Evolutionary conservation across 2,113 vertebrate species (phyloP), one percentile per base, ranked within the genome.

Genomic region (Puffinus mauretanicus): DNA sequence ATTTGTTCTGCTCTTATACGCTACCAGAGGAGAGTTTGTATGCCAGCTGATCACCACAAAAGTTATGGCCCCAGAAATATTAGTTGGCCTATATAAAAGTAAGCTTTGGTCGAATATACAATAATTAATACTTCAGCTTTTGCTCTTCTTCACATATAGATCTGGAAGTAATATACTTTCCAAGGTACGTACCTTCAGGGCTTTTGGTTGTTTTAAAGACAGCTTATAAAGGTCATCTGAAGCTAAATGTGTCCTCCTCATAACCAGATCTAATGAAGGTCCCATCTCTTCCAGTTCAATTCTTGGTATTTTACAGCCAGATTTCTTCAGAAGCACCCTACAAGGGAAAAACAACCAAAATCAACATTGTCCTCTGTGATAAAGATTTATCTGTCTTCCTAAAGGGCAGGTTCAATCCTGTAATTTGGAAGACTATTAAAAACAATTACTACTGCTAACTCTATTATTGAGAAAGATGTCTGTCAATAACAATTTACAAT

Each of bases 211-310:
- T 93, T 97, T 99, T 96, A 99, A 97, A 71, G 99, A 98, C 4
- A 98, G 96, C 78, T 99, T 99, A 97, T 98, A 99, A 91, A 99
- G 98, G 97, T 99, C 99, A 47, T 99, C 99, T 58, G 99, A 99
- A 25, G 99, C 99, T 87, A 99, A 95, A 83, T 99, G 99, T 8
- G 98, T 99, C 90, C 99, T 98, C 88, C 99, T 98, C 69, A 99
- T 73, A 47, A 98, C 97, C 42, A 99, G 98, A 93, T 99, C 99
- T 88, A 99, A 96, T 0, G 99, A 99, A 1, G 99, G 99, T 10
- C 99, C 99, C 67, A 99, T 99, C 86, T 99, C 99, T 96, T 99
- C 99, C 90, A 99, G 97, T 93, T 99, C 99, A 54, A 99, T 99
- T 64, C 99, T 97, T 5, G 99, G 99, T 11, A 98, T 99, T 96